Evolutionary conservation across 2,888 invertebrate genomes (phyloP), one percentile per base, ranked within the genome.

Genomic region (Apotomis capreana): DNA sequence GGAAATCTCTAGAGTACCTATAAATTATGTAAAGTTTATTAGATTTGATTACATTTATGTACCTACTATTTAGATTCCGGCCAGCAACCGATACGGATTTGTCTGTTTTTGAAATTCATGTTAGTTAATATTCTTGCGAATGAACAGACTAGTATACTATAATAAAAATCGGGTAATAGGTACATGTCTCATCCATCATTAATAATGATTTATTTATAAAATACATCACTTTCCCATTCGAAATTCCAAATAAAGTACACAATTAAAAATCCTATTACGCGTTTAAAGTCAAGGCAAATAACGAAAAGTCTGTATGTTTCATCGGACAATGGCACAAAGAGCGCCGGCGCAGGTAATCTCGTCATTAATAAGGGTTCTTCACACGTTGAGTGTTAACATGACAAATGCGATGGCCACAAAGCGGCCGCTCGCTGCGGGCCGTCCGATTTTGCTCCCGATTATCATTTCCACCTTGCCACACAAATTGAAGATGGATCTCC

Each of bases 311-410:
- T 83, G 81, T 86, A 84, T 83, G 81, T 79, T 83, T 82, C 84
- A 81, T 37, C 74, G 77, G 74, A 82, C 87, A 89, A 88, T 85
- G 84, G 82, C 79, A 87, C 86, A 90, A 88, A 87, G 80, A 77
- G 81, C 85, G 79, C 78, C 79, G 81, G 83, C 83, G 83, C 83
- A 83, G 84, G 84, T 89, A 89, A 92, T 91, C 90, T 86, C 81
- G 84, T 89, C 91, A 92, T 92, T 92, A 92, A 92, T 91, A 91
- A 91, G 84, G 83, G 84, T 86, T 87, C 89, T 91, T 91, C 90
- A 89, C 91, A 89, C 89, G 87, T 89, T 88, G 87, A 87, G 91
- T 89, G 92, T 89, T 90, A 92, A 92, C 90, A 91, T 92, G 92
- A 92, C 92, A 91, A 92, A 92, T 90, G 92, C 84, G 82, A 79